These are phyloP conservation scores for Macrophya alboannulata DNA, from an alignment of 2,888 invertebrate genomes.

Conservation along the genomic window DNA sequence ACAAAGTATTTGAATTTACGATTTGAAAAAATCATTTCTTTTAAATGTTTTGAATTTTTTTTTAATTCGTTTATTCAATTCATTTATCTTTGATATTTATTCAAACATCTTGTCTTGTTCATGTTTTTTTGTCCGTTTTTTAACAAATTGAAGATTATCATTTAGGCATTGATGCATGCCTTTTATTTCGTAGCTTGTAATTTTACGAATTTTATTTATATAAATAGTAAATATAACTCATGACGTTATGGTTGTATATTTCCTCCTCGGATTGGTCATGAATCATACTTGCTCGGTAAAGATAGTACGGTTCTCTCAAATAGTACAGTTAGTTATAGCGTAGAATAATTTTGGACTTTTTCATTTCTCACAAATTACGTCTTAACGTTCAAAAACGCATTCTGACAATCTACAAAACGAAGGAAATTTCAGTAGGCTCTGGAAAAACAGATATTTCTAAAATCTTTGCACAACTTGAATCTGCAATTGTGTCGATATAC, in stretches of 20 bases:
- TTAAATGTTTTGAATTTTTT: conserved; percentile 12
- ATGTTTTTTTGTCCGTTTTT: not conserved
- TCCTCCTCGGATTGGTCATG: conserved; percentile 45
- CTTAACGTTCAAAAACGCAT: conserved; percentile 54
- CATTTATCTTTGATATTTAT: conserved; percentile 8
- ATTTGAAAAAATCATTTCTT: conserved; percentile 38
- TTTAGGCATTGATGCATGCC: conserved; percentile 24
- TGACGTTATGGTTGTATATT: conserved; percentile 38
- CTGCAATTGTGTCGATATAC: conserved; percentile 34
- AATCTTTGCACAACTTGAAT: conserved; percentile 13
- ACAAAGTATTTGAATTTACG: conserved; percentile 45
- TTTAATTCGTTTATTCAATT: conserved; percentile 30
- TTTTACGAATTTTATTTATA: conserved; percentile 44
- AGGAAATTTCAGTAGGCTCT: conserved; percentile 14
- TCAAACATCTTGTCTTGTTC: not conserved
- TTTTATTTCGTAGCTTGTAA: not conserved
- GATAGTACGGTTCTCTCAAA: conserved; percentile 8
- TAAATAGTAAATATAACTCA: conserved; percentile 40
- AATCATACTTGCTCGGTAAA: conserved; percentile 40
- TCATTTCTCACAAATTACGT: conserved; percentile 41
- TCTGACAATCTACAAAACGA: conserved; percentile 47
- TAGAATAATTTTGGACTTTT: conserved; percentile 13
- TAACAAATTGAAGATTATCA: conserved; percentile 25
- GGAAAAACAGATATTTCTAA: conserved; percentile 23
- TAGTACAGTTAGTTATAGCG: conserved; percentile 15